Conservation (phyloP, 2,797 vertebrate species). For the Rousettus madagascariensis region DNA sequence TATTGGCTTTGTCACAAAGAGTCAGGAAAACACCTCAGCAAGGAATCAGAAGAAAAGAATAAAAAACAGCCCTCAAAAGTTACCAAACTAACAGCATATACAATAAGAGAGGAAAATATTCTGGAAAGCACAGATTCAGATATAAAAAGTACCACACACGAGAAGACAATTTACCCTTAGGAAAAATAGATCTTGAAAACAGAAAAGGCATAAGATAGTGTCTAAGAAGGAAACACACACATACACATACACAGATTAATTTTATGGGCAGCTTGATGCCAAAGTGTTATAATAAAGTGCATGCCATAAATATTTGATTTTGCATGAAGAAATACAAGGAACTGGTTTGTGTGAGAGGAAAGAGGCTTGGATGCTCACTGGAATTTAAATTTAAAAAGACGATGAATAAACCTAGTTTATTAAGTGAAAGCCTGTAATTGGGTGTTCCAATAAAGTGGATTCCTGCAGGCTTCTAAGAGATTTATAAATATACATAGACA, state of each 20-base stretch:
- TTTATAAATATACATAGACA: neutral
- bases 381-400: constrained; percentile 45
- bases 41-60: neutral
- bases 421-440: constrained; percentile 24
- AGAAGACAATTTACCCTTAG: neutral
- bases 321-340: constrained; percentile 21
- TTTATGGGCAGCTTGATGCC: constrained; percentile 45
- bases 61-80: neutral
- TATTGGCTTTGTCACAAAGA: neutral
- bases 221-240: constrained; percentile 19
- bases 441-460: neutral
- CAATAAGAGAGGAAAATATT: neutral
- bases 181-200: neutral
- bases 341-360: constrained; percentile 12
- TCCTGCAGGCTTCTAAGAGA: neutral
- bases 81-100: neutral
- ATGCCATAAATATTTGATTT: constrained; percentile 42
- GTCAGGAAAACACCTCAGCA: neutral
- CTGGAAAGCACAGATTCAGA: neutral
- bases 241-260: neutral
- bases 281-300: constrained; percentile 19
- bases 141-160: neutral
- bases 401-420: constrained; percentile 41
- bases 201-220: neutral
- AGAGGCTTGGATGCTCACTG: neutral